Evolutionary conservation across 2,888 invertebrate genomes (phyloP).

Genomic region (Hylaea fasciaria): DNA sequence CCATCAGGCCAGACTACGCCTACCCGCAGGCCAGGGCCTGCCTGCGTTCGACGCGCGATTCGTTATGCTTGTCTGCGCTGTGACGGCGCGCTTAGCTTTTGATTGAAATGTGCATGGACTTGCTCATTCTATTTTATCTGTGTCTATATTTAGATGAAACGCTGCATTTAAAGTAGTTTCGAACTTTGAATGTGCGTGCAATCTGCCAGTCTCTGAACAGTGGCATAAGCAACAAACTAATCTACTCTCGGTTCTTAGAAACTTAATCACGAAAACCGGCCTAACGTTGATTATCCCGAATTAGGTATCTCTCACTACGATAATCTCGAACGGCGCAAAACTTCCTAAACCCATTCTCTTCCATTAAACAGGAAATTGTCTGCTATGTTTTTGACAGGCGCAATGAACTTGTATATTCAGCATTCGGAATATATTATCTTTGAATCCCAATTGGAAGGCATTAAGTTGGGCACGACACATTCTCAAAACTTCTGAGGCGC

Average conservation of each 20-base stretch:
- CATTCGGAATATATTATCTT: conserved; percentile 57
- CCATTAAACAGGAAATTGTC: conserved; percentile 34
- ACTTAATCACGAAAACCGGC: too few species aligned
- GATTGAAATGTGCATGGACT: conserved; percentile 51
- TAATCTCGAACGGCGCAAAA: conserved; percentile 17
- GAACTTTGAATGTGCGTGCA: too few species aligned
- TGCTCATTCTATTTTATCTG: conserved; percentile 11
- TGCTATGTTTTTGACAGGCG: conserved; percentile 42
- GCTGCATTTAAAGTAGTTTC: neutral
- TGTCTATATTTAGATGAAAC: conserved; percentile 29
- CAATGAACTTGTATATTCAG: conserved; percentile 39
- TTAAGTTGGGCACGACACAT: conserved; percentile 65
- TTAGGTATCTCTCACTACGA: too few species aligned
- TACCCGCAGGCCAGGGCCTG: conserved; percentile 13
- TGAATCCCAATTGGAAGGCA: conserved; percentile 59
- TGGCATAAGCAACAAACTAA: too few species aligned
- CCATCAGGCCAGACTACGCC: neutral
- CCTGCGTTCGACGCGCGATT: conserved; percentile 62
- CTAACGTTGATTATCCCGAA: too few species aligned
- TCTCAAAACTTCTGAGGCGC: conserved; percentile 63
- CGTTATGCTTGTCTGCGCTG: conserved; percentile 64
- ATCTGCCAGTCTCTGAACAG: too few species aligned
- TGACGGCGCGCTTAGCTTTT: conserved; percentile 56
- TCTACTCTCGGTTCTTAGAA: too few species aligned
- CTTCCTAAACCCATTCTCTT: conserved; percentile 23